These are phyloP conservation scores for Pogona vitticeps DNA, from an alignment of 2,113 vertebrate genomes.

Conservation along the genomic window DNA sequence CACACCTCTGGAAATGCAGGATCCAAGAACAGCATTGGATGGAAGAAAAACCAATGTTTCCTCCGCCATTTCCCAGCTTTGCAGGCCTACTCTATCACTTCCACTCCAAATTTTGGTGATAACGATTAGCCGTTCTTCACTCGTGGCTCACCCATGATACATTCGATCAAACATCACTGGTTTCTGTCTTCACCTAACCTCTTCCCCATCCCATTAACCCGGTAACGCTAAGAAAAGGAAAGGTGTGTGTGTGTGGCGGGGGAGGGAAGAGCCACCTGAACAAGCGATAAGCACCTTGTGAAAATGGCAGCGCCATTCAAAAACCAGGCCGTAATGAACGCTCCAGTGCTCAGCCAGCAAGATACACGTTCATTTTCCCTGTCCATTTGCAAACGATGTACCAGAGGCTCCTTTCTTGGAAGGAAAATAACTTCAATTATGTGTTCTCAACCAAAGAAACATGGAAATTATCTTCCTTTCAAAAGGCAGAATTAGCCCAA, in stretches of 20 bases:
- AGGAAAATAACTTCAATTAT: slow-evolving; percentile 81
- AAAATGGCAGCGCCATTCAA: slow-evolving; percentile 56
- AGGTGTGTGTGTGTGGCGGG: no score
- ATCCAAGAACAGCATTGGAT: not conserved
- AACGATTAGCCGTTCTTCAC: slow-evolving; percentile 21
- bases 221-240: not conserved
- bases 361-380: slow-evolving; percentile 64
- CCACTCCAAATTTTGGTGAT: slow-evolving; percentile 4
- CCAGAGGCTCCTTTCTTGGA: slow-evolving; percentile 67
- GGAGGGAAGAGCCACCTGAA: slow-evolving; percentile 13
- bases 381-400: slow-evolving; percentile 72
- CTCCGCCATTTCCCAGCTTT: slow-evolving; percentile 1
- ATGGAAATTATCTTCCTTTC: slow-evolving; percentile 79
- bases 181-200: rapidly evolving
- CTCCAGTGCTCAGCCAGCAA: slow-evolving; percentile 43
- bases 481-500: slow-evolving; percentile 77
- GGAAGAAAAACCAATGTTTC: not conserved
- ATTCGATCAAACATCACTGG: not conserved
- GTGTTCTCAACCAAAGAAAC: slow-evolving; percentile 76
- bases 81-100: not conserved
- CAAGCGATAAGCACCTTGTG: slow-evolving; percentile 33
- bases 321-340: slow-evolving; percentile 60
- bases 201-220: not conserved
- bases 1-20: not conserved
- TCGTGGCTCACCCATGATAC: not conserved